Evolutionary conservation across 2,888 invertebrate species (phyloP), one percentile per base, ranked within the genome.

Genomic region (Leptinotarsa rubiginosa): DNA sequence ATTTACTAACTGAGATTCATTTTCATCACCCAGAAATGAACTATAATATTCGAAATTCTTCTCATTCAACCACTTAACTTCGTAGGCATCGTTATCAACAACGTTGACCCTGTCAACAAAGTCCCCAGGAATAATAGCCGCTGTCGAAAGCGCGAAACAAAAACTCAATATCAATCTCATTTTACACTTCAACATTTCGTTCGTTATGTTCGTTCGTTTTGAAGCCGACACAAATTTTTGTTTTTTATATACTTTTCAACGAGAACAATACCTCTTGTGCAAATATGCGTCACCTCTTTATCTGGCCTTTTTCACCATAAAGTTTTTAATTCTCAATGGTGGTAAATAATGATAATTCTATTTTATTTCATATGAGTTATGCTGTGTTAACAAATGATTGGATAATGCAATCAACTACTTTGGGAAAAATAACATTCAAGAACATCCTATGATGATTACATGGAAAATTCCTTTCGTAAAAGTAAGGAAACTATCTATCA

Each of bases 211-310:
- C 59, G 59, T 59, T 59, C 59, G 59, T 4, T 59, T 59, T 59
- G 59, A 22, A 15, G 59, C 5, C 13, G 22, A 13, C 15, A 20
- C 5, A 4, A 59, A 59, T 59, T 22, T 59, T 59, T 22, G n/a
- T 16, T 41, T 62, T 62, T 62, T 62, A 62, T 62, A 62, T 41
- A 62, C 31, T 62, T 62, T 31, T n/a, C 15, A 31, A 41, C 41
- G 41, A 62, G 16, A 62, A 62, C 62, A 62, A 62, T 62, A 7
- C n/a, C 31, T 20, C 62, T 56, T 41, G 31, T 20, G n/a, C 31
- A 62, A 62, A 62, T 62, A 62, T 41, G 16, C 62, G 62, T 62
- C 62, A 62, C 18, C 12, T 31, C 62, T 62, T 62, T 62, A 62
- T 62, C 62, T 25, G 62, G 41, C n/a, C n/a, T n/a, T 62, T 62